phyloP scores from a whole-genome alignment of 23 tunicate species.

The Styela plicata region DNA sequence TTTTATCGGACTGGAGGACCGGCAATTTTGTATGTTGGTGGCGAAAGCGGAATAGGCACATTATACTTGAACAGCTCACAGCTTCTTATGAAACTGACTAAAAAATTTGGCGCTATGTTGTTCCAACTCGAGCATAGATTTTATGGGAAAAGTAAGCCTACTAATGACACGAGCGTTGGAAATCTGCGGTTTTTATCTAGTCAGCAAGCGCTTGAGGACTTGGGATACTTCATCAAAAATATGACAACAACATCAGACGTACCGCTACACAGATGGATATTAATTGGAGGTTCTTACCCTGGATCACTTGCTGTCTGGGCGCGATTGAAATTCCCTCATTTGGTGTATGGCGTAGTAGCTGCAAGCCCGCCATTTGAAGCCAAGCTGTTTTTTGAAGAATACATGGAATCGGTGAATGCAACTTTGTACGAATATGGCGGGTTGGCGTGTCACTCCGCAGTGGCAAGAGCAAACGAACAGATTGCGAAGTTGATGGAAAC shows the following conservation, averaged over 20 bases:
- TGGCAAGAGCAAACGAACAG: conserved; percentile 14
- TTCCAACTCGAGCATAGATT: conserved; percentile 71
- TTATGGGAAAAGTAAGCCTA: conserved; percentile 78
- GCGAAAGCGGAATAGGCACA: neutral
- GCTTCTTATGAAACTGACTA: conserved; percentile 27
- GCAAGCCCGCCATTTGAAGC: conserved; percentile 73
- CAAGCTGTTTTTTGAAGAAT: neutral
- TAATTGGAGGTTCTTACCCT: conserved; percentile 76
- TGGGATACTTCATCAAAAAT: conserved; percentile 47
- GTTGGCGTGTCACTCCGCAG: conserved; percentile 23
- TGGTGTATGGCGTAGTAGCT: conserved; percentile 56
- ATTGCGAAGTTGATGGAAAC: conserved; percentile 29
- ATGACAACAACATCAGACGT: conserved; percentile 25
- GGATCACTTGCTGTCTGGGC: conserved; percentile 77
- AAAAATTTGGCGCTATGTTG: conserved; percentile 36
- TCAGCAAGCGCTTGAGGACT: conserved; percentile 73
- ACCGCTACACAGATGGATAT: conserved; percentile 50
- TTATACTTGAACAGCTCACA: no score
- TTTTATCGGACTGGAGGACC: conserved; percentile 16
- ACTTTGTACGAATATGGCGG: conserved; percentile 39
- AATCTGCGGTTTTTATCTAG: conserved; percentile 50
- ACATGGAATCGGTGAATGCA: neutral
- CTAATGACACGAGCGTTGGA: conserved; percentile 38
- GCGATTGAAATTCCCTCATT: conserved; percentile 67
- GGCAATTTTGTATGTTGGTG: neutral